Base-by-base conservation (phyloP, 2,797 vertebrate species). In the Cercopithecus petaurista region DNA sequence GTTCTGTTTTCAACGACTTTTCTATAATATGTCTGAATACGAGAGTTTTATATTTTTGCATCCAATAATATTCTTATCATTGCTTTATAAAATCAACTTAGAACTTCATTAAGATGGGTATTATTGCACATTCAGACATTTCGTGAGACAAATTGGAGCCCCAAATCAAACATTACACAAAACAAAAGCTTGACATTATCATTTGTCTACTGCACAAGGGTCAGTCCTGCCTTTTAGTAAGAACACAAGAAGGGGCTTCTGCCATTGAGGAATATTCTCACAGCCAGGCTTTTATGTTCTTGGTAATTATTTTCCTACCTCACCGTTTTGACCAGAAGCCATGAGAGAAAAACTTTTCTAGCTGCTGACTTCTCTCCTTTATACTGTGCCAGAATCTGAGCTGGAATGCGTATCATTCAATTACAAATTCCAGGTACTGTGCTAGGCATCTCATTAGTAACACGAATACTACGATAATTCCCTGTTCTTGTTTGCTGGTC, bases 81-180 rank as follows among this genome's bases (percentile, higher is more conserved):
- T 41, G 24, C 52, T 94, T 95, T 43, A 36, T 73, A 92, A 79
- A 93, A 92, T 67, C 50, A 89, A 39, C 30, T 94, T 41, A 93
- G 55, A 83, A 85, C 10, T 14, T 41, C 39, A 46, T 90, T 67
- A 43, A 84, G 75, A 61, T 84, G 39, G 39, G 50, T 77, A 39
- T 88, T 79, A 85, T 12, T 88, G 30, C 64, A 52, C 30, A 86
- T 48, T 89, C 70, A 92, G 67, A 72, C 43, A 64, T 82, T 64
- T 79, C n/a, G 39, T 21, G 48, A 93, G 59, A 79, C 75, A 82
- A 96, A 28, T 52, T 81, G 43, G 24, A 59, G 21, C 43, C 12
- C 33, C 41, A 59, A 93, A 82, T 46, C 26, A 77, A 93, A 86
- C 33, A 33, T 24, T 12, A 50, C 59, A 50, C 59, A 52, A 72